Conservation (phyloP, 2,888 invertebrate genomes). For the Hecatera dysodea region DNA sequence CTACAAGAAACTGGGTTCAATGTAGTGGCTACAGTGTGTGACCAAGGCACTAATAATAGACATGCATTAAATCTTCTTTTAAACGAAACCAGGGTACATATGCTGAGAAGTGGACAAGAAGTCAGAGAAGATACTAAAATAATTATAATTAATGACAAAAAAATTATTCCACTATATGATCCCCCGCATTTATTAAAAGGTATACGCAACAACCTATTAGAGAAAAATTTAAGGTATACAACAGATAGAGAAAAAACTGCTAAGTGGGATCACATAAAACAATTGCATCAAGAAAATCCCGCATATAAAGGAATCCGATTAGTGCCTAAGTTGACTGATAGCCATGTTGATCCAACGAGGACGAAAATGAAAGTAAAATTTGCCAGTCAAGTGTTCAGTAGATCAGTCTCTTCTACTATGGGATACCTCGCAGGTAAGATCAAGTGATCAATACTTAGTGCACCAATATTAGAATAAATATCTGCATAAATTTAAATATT, state of each 20-base stretch:
- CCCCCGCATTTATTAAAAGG: slow-evolving; percentile 12
- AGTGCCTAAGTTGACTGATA: slow-evolving; percentile 5
- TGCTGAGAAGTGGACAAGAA: slow-evolving; percentile 24
- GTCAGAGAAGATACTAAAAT: not conserved
- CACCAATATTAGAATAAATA: no score
- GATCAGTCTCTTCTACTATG: slow-evolving; percentile 6
- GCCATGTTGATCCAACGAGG: slow-evolving; percentile 11
- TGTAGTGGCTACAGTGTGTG: no score
- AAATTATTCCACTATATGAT: slow-evolving; percentile 22
- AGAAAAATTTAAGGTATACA: slow-evolving; percentile 16
- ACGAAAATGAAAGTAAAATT: slow-evolving; percentile 12
- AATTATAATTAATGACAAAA: slow-evolving; percentile 15
- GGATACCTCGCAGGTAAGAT: slow-evolving; percentile 22
- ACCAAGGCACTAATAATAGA: no score
- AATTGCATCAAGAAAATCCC: not conserved
- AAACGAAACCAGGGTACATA: slow-evolving; percentile 3
- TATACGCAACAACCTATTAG: slow-evolving; percentile 13
- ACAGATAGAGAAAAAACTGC: not conserved
- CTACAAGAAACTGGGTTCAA: slow-evolving; percentile 50
- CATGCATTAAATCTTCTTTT: no score
- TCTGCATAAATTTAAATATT: no score
- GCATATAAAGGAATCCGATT: slow-evolving; percentile 4
- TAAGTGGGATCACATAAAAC: not conserved
- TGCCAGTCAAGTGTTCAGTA: slow-evolving; percentile 22
- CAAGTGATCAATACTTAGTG: no score